Percentiles rank a stretch among this genome's conserved stretches.
Conservation (phyloP, 2,888 invertebrate genomes). For the Drosophila bunnanda region DNA sequence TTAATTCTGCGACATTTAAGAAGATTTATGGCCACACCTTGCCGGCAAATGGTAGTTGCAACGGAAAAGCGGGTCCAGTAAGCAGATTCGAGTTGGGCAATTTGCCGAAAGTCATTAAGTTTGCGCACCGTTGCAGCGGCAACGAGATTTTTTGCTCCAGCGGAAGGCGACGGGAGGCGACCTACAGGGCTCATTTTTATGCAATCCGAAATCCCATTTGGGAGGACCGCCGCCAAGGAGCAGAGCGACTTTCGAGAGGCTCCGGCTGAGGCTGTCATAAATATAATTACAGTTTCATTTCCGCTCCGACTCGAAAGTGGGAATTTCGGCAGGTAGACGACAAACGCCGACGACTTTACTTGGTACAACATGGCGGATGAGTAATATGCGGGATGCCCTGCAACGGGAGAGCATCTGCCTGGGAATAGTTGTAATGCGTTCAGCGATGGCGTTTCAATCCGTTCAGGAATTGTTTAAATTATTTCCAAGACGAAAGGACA, state of each 20-base stretch:
- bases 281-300: constrained; percentile 75
- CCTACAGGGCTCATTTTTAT: constrained; percentile 49
- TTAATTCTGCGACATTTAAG: constrained; percentile 60
- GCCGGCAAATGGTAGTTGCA: constrained; percentile 28
- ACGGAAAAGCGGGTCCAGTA: constrained; percentile 1
- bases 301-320: constrained; percentile 48
- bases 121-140: constrained; percentile 58
- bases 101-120: constrained; percentile 78
- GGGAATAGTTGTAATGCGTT: neutral
- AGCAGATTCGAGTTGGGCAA: constrained; percentile 61
- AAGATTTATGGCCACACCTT: constrained; percentile 60
- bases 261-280: constrained; percentile 51
- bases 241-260: constrained; percentile 1
- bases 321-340: constrained; percentile 33
- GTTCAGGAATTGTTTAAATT: constrained; percentile 2
- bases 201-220: constrained; percentile 50
- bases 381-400: constrained; percentile 36
- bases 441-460: neutral
- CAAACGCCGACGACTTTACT: constrained; percentile 2
- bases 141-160: constrained; percentile 48
- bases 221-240: constrained; percentile 17
- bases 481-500: neutral
- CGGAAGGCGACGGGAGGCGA: constrained; percentile 16
- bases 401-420: constrained; percentile 11
- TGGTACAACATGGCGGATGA: constrained; percentile 45